Conservation (phyloP, 2,888 invertebrate species). For the Strigamia maritima region DNA sequence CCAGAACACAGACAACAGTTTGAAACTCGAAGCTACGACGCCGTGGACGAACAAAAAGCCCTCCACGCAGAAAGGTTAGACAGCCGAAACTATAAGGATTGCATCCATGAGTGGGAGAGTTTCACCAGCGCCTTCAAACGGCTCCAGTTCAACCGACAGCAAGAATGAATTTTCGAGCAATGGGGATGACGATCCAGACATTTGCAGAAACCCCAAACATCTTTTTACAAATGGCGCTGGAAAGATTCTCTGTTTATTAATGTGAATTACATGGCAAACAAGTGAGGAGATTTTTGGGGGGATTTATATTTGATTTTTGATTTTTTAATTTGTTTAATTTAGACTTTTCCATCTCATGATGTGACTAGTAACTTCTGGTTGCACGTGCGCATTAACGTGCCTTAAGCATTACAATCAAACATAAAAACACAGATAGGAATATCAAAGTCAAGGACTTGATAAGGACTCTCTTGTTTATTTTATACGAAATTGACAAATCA, state of each 20-base stretch:
- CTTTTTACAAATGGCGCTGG: slow-evolving; percentile 48
- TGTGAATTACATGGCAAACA: slow-evolving; percentile 51
- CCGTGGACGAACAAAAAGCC: neutral
- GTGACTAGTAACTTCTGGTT: no score
- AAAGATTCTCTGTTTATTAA: slow-evolving; percentile 49
- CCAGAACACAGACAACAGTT: slow-evolving; percentile 62
- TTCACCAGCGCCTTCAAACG: slow-evolving; percentile 39
- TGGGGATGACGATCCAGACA: neutral
- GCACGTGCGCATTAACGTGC: no score
- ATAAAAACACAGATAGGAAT: no score
- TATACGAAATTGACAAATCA: no score
- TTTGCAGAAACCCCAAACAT: slow-evolving; percentile 46
- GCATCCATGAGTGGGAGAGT: neutral
- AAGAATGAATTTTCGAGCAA: slow-evolving; percentile 31
- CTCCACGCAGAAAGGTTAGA: slow-evolving; percentile 21
- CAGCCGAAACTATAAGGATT: slow-evolving; percentile 46
- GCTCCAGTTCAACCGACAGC: slow-evolving; percentile 42
- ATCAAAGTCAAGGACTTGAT: no score
- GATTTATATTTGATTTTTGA: neutral
- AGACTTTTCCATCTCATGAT: slow-evolving; percentile 50
- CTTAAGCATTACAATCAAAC: no score
- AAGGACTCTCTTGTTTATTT: no score
- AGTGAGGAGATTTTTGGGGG: slow-evolving; percentile 46
- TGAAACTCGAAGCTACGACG: slow-evolving; percentile 44
- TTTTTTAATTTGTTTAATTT: slow-evolving; percentile 36